Evolutionary conservation across 2,113 vertebrate genomes (phyloP).

Genomic region (Gasterosteus nipponicus): DNA sequence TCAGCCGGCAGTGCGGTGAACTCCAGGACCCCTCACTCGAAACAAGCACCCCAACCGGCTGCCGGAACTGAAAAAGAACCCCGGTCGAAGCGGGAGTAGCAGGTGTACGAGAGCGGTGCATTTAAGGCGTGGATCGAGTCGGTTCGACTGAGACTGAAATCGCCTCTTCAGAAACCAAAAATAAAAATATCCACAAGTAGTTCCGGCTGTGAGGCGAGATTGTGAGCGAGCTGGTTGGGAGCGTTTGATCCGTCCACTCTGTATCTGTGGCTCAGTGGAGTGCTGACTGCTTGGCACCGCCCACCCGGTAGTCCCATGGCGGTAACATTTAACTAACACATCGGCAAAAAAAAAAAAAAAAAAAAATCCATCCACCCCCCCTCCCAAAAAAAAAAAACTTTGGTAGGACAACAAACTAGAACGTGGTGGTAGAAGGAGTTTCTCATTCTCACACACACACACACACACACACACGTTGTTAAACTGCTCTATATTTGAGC

Average conservation of each 20-base stretch:
- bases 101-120: not conserved
- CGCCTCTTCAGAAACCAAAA: not conserved
- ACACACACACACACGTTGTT: conserved; percentile 31
- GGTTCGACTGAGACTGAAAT: not conserved
- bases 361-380: conserved; percentile 9
- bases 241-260: conserved; percentile 3
- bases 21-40: not conserved
- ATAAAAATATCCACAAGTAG: not conserved
- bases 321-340: conserved; percentile 42
- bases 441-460: conserved; percentile 4
- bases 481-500: conserved; percentile 53
- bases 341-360: not conserved
- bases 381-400: not conserved
- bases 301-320: conserved; percentile 71
- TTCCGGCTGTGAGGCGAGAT: not conserved
- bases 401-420: conserved; percentile 43
- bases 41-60: not conserved
- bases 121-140: conserved; percentile 29
- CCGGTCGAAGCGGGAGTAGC: not conserved
- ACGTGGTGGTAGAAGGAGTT: conserved; percentile 25
- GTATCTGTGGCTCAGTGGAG: conserved; percentile 30
- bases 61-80: not conserved
- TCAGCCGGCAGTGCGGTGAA: conserved; percentile 28
- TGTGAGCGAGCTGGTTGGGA: not conserved
- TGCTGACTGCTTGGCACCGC: conserved; percentile 48